Evolutionary conservation across 1,140 invertebrate species (phyloP).

Genomic region (Euura saliciscinereae): DNA sequence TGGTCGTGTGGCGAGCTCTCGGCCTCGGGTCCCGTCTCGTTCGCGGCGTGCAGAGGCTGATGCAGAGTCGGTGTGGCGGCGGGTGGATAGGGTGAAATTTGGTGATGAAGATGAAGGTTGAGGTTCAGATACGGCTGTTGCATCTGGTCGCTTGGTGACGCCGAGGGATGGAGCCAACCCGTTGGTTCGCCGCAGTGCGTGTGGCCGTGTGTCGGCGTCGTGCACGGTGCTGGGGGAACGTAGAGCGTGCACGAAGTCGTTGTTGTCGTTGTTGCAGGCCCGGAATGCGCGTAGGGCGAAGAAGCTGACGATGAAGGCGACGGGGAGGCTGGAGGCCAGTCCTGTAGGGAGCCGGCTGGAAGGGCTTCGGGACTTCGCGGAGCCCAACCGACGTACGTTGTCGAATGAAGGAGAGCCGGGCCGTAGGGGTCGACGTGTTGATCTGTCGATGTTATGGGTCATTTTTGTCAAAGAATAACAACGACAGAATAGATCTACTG

Average conservation of each 20-base stretch:
- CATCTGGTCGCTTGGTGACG: slow-evolving; percentile 41
- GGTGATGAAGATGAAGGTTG: slow-evolving; percentile 56
- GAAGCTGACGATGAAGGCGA: slow-evolving; percentile 51
- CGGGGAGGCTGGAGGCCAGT: slow-evolving; percentile 51
- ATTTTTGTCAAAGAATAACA: too few species aligned
- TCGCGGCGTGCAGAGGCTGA: slow-evolving; percentile 27
- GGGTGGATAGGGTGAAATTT: slow-evolving; percentile 43
- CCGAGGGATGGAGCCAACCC: slow-evolving; percentile 49
- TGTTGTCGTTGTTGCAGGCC: slow-evolving; percentile 36
- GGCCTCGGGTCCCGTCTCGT: slow-evolving; percentile 20
- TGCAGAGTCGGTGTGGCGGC: slow-evolving; percentile 23
- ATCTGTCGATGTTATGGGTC: slow-evolving; percentile 28
- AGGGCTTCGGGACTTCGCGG: slow-evolving; percentile 52
- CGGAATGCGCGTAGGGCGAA: slow-evolving; percentile 35
- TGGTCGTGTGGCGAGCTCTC: slow-evolving; percentile 39
- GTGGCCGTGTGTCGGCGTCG: slow-evolving; percentile 41
- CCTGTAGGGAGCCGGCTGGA: slow-evolving; percentile 35
- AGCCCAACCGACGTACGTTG: slow-evolving; percentile 55
- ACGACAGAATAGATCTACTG: too few species aligned
- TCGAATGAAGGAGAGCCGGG: slow-evolving; percentile 54
- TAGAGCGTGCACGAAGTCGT: slow-evolving; percentile 47
- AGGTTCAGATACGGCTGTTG: slow-evolving; percentile 55
- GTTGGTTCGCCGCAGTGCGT: slow-evolving; percentile 45
- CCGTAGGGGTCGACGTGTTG: slow-evolving; percentile 53
- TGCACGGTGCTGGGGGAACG: slow-evolving; percentile 40